phyloP scores from a whole-genome alignment of 2,113 vertebrate genomes.

The Chascanopsetta lugubris region DNA sequence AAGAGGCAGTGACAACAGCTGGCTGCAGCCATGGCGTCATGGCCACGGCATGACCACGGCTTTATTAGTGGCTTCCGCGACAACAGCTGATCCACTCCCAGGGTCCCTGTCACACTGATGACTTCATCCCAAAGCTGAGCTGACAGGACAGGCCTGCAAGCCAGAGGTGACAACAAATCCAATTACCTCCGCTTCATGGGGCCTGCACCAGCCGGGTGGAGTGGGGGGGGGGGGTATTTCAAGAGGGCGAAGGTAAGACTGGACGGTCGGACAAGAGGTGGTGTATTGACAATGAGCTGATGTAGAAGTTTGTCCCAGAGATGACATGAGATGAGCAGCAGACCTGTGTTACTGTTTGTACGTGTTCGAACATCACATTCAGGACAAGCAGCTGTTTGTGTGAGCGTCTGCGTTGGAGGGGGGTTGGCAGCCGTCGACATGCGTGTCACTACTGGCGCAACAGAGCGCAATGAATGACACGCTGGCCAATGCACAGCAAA shows the following conservation, averaged over 20 bases:
- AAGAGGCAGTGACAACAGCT: slow-evolving; percentile 68
- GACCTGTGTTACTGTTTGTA: slow-evolving; percentile 3
- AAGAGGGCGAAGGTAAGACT: slow-evolving; percentile 23
- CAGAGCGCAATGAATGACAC: too few species aligned
- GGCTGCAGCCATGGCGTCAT: slow-evolving; percentile 79
- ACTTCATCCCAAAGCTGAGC: slow-evolving; percentile 99
- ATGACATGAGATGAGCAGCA: background rate
- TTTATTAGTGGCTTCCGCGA: slow-evolving; percentile 94
- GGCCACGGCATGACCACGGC: slow-evolving; percentile 90
- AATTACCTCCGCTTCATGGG: slow-evolving; percentile 98
- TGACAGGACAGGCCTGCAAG: slow-evolving; percentile 95
- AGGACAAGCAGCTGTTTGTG: background rate
- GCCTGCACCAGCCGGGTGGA: slow-evolving; percentile 81
- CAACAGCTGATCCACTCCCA: slow-evolving; percentile 97
- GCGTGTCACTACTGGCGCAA: too few species aligned
- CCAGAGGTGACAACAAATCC: slow-evolving; percentile 99
- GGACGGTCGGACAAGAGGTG: background rate
- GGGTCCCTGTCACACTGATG: slow-evolving; percentile 96
- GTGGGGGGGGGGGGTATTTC: slow-evolving; percentile 11
- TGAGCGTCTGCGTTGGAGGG: background rate
- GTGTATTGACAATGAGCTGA: slow-evolving; percentile 2
- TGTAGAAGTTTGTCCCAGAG: background rate
- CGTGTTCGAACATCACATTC: background rate
- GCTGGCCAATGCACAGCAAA: too few species aligned
- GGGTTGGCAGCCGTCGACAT: too few species aligned